Conservation (phyloP, 2,888 invertebrate genomes). For the Cephus sareptanus region DNA sequence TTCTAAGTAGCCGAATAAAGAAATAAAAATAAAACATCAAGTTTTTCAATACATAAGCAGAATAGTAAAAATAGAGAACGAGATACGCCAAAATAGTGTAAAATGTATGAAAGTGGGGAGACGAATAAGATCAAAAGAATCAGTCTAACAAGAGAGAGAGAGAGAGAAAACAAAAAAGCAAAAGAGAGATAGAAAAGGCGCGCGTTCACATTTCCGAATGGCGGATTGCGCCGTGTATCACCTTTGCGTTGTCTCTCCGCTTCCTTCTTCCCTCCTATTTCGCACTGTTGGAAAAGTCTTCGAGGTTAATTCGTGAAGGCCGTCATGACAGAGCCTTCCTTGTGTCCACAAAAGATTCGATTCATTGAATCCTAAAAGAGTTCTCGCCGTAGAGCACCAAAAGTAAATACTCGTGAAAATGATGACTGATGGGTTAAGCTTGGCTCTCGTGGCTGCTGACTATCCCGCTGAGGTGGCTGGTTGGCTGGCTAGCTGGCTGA, state of each 20-base stretch:
- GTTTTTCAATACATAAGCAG: background rate
- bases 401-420: background rate
- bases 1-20: background rate
- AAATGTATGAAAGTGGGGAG: background rate
- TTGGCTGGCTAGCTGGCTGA: background rate
- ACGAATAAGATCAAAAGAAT: background rate
- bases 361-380: background rate
- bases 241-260: background rate
- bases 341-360: background rate
- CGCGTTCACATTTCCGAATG: conserved; percentile 5
- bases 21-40: background rate
- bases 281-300: conserved; percentile 16
- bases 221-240: background rate
- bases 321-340: conserved; percentile 30
- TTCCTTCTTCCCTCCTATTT: conserved; percentile 1
- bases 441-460: background rate
- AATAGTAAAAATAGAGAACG: background rate
- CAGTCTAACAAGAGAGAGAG: background rate
- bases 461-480: background rate
- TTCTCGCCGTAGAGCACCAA: background rate
- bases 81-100: background rate
- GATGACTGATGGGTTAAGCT: background rate
- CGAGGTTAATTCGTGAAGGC: conserved; percentile 31
- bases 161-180: background rate
- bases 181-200: conserved; percentile 1